Percentiles rank a stretch among this genome's conserved stretches.
phyloP scores from a whole-genome alignment of 2,113 vertebrate species.

The Uria aalge region DNA sequence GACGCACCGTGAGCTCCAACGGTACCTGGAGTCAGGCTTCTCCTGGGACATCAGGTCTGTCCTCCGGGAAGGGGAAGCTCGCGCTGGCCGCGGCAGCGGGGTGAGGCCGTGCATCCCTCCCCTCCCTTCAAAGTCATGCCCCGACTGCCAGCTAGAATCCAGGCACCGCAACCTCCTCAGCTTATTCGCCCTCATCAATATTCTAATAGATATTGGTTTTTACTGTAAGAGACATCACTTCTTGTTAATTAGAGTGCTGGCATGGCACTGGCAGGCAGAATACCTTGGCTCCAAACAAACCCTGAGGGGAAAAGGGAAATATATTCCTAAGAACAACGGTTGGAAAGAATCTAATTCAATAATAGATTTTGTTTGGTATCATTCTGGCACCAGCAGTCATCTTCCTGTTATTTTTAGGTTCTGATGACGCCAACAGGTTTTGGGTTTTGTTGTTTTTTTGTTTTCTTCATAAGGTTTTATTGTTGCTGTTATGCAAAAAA shows the following conservation, averaged over 20 bases:
- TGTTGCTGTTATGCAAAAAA: not conserved
- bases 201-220: conserved; percentile 35
- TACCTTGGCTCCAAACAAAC: conserved; percentile 48
- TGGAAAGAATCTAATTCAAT: conserved; percentile 52
- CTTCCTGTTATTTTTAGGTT: conserved; percentile 63
- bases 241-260: conserved; percentile 59
- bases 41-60: not conserved
- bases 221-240: conserved; percentile 56
- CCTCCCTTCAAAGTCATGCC: not conserved
- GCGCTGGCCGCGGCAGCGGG: accelerated
- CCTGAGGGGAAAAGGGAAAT: conserved; percentile 37
- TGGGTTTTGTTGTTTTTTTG: not conserved
- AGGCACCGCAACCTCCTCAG: not conserved
- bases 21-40: not conserved
- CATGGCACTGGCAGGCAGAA: conserved; percentile 40
- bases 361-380: conserved; percentile 54
- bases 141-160: not conserved
- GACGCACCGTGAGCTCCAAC: not conserved
- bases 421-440: conserved; percentile 54
- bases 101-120: not conserved
- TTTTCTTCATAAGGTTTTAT: not conserved
- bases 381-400: conserved; percentile 47
- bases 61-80: not conserved
- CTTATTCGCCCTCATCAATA: conserved; percentile 5
- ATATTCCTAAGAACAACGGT: conserved; percentile 49